Percentiles rank a stretch among this genome's conserved stretches.
phyloP scores from a whole-genome alignment of 2,888 invertebrate species.

The Pristionchus mayeri region DNA sequence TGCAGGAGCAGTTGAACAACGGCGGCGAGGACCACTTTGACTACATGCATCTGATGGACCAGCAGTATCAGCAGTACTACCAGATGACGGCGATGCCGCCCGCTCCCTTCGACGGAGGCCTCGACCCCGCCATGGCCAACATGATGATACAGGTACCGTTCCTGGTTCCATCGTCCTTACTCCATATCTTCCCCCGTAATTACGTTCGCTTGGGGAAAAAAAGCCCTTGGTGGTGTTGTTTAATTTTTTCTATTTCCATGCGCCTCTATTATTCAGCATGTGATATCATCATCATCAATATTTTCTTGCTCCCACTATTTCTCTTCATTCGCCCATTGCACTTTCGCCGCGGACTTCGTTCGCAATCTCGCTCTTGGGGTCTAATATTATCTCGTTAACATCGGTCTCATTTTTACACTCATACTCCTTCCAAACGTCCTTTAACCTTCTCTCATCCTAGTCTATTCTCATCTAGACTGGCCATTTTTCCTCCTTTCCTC shows the following conservation, averaged over 20 bases:
- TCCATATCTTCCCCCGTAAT: background rate
- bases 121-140: conserved; percentile 62
- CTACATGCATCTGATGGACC: conserved; percentile 76
- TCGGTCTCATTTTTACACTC: background rate
- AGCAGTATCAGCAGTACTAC: conserved; percentile 76
- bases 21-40: conserved; percentile 75
- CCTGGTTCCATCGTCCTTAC: background rate
- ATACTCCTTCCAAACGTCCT: conserved; percentile 2
- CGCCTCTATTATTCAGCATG: no score
- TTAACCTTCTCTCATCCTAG: background rate
- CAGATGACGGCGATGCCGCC: conserved; percentile 70
- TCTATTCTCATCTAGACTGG: background rate
- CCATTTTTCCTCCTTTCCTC: background rate
- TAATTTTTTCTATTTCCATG: no score
- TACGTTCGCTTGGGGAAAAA: no score
- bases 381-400: background rate
- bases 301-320: background rate
- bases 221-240: no score
- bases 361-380: background rate
- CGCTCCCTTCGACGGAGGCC: conserved; percentile 64
- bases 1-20: conserved; percentile 28
- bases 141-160: conserved; percentile 57
- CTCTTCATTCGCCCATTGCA: background rate
- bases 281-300: no score
- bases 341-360: background rate